phyloP scores from a whole-genome alignment of 2,888 invertebrate genomes.

The Phorcus lineatus region DNA sequence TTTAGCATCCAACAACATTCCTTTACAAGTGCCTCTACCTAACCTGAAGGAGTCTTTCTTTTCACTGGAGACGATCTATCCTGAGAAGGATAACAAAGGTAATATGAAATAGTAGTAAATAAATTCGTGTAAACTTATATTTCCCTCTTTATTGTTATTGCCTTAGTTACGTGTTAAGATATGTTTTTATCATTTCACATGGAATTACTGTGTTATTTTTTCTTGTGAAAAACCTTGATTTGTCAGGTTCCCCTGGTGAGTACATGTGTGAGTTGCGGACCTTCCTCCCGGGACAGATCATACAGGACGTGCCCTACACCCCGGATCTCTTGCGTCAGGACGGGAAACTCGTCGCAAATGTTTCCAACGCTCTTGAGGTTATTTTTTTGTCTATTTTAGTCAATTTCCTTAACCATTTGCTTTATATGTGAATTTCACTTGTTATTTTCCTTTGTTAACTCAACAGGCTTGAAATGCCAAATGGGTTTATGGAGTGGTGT shows the following conservation, averaged over 20 bases:
- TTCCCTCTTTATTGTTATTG: no score
- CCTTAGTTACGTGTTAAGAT: no score
- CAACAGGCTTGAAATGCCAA: no score
- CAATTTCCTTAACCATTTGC: no score
- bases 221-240: background rate
- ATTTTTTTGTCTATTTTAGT: background rate
- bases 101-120: background rate
- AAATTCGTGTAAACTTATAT: background rate
- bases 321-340: slow-evolving; percentile 82
- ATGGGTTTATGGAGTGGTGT: no score
- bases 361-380: slow-evolving; percentile 83
- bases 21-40: slow-evolving; percentile 41
- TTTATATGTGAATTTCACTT: no score
- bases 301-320: slow-evolving; percentile 80
- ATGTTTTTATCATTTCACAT: no score
- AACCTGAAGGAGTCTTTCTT: slow-evolving; percentile 45
- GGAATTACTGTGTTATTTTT: background rate
- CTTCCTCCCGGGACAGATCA: slow-evolving; percentile 84
- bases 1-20: slow-evolving; percentile 41
- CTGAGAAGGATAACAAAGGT: background rate
- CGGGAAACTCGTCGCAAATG: slow-evolving; percentile 83
- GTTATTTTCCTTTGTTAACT: no score
- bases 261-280: slow-evolving; percentile 85
- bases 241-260: background rate
- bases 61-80: slow-evolving; percentile 41